Base-by-base conservation (phyloP, 2,797 vertebrate species). In the Trachurus trachurus region DNA sequence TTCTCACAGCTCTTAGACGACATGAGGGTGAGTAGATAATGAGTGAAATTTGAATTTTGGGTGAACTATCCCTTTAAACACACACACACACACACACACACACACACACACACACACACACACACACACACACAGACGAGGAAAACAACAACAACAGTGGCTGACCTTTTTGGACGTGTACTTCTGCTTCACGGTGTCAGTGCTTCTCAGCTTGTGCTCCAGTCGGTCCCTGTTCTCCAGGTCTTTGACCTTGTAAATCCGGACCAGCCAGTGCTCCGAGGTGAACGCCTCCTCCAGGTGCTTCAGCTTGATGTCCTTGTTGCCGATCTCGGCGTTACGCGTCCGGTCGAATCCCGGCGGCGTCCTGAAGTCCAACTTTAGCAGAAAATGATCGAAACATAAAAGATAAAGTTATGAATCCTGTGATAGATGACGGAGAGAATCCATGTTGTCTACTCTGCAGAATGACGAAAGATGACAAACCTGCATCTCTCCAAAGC, bases 201-300 rank as follows among this genome's bases (percentile, higher is more conserved):
- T 95, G 94, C 96, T 96, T 78, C 26, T 26, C 26, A 96, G 97
- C 95, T 98, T 98, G 93, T 97, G 98, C 89, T 97, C 96, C 93
- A 99, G 76, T 5, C 96, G 95, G 93, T 99, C 97, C 76, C 98
- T 93, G 96, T 99, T 99, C 88, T 98, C 98, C 86, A 97, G 96
- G 66, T 96, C 96, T 95, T 99, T 99, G 82, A 99, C 98, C 96
- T 99, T 98, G 95, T 99, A 99, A 96, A 99, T 99, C 90, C 98
- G 95, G 88, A 99, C 98, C 83, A 99, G 97, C 98, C 98, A 99
- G 91, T 99, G 98, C 94, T 99, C 98, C 0, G 98, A 99, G 54
- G 98, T 99, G 89, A 99, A 99, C 42, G 98, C 98, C 94, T 99
- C 98, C 91, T 99, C 98, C 92, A 99, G 95, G 86, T 99, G 98